A percentile compares a stretch with the other conserved stretches of the same genome.
Evolutionary conservation across 2,113 vertebrate genomes (phyloP).

Genomic region (Conger conger): DNA sequence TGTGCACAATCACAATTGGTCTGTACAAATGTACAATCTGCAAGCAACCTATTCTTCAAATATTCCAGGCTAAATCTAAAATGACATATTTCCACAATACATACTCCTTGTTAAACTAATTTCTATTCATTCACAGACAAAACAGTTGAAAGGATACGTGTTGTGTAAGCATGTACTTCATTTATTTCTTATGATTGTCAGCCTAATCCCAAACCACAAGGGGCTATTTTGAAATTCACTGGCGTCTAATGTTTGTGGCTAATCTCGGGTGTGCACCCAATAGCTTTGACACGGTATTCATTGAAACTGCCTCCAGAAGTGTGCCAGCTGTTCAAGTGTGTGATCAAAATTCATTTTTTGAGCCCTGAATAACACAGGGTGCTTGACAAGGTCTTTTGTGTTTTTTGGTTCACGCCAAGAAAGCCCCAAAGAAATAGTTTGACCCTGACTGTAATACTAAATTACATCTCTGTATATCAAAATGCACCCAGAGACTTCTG

Average conservation of each 20-base stretch:
- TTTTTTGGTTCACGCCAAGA: conserved; percentile 58
- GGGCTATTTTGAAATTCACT: background rate
- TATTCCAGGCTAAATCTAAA: no score
- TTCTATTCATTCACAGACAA: background rate
- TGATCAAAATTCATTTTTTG: conserved; percentile 15
- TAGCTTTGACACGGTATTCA: background rate
- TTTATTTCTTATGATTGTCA: background rate
- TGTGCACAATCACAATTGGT: background rate
- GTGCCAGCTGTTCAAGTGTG: conserved; percentile 4
- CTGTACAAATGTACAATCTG: background rate
- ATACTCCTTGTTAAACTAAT: background rate
- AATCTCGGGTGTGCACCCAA: background rate
- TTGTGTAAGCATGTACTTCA: no score
- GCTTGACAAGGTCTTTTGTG: conserved; percentile 58
- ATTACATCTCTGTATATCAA: conserved; percentile 63
- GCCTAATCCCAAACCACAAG: background rate
- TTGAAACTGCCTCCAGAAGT: background rate
- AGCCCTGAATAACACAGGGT: conserved; percentile 54
- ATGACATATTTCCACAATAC: no score
- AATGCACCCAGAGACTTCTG: conserved; percentile 62
- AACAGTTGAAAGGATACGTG: no score
- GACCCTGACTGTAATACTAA: conserved; percentile 47
- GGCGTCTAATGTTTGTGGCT: background rate
- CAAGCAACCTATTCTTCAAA: background rate
- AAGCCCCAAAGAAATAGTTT: conserved; percentile 41